phyloP scores from a whole-genome alignment of 2,888 invertebrate species.

The Drosophila cognata region DNA sequence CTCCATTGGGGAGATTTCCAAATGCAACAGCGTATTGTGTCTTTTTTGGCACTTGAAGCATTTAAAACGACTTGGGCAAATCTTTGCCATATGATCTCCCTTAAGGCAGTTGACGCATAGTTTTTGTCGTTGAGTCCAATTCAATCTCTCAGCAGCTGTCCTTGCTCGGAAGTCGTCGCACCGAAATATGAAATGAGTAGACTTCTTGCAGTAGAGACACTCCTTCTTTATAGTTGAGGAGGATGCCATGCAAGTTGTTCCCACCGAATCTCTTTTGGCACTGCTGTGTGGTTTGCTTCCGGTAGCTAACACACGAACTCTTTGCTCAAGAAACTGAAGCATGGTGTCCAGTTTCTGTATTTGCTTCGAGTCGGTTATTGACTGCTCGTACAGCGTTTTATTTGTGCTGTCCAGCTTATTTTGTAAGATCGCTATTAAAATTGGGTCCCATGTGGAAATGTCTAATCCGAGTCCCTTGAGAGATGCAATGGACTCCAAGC shows the following conservation, averaged over 20 bases:
- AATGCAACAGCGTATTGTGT: no score
- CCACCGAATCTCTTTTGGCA: background rate
- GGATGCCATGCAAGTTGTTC: background rate
- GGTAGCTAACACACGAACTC: background rate
- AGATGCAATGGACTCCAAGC: background rate
- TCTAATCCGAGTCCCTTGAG: background rate
- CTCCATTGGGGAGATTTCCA: no score
- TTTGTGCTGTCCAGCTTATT: background rate
- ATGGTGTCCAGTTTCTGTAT: no score
- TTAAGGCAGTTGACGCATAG: background rate
- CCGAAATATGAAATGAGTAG: background rate
- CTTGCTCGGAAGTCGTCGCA: background rate
- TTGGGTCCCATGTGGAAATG: background rate
- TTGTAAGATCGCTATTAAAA: background rate
- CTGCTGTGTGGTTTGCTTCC: background rate
- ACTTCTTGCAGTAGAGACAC: background rate
- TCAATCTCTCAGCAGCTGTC: no score
- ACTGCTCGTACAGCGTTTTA: no score
- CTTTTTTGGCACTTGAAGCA: no score
- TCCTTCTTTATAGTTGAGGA: background rate
- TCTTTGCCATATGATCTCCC: background rate
- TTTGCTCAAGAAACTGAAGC: no score
- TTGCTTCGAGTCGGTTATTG: no score
- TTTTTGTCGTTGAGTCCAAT: conserved; percentile 1
- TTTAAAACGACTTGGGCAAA: no score